Evolutionary conservation across 2,113 vertebrate genomes (phyloP).

Genomic region (Plectropomus leopardus): DNA sequence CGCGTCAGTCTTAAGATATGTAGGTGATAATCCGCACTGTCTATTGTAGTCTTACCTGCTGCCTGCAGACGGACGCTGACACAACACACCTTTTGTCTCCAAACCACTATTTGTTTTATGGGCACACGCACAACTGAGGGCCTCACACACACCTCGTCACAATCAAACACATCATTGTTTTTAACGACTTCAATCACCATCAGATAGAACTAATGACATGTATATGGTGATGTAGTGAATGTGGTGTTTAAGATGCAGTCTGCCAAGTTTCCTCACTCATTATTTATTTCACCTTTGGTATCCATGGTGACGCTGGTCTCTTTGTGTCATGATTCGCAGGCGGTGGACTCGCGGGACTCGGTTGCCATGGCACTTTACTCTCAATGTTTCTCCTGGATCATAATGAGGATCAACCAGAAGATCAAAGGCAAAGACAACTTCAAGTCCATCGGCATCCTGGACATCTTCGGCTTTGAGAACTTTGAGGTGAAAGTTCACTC

Average conservation of each 20-base stretch:
- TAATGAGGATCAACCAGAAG: conserved; percentile 92
- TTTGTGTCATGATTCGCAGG: conserved; percentile 80
- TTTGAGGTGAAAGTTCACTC: conserved; percentile 87
- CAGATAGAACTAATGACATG: conserved; percentile 24
- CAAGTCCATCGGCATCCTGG: conserved; percentile 94
- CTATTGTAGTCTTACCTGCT: conserved; percentile 60
- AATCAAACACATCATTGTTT: conserved; percentile 17
- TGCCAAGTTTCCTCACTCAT: conserved; percentile 7
- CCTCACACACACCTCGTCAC: conserved; percentile 32
- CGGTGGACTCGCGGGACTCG: conserved; percentile 92
- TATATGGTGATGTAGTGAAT: not conserved
- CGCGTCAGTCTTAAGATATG: conserved; percentile 44
- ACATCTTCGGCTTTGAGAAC: conserved; percentile 96
- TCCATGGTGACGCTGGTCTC: conserved; percentile 20
- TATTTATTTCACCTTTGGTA: conserved; percentile 28
- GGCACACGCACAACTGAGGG: conserved; percentile 13
- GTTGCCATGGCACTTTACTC: conserved; percentile 95
- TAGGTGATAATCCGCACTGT: conserved; percentile 37
- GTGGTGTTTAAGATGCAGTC: conserved; percentile 19
- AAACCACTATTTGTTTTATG: conserved; percentile 53
- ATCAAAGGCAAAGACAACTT: conserved; percentile 94
- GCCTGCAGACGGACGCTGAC: conserved; percentile 54
- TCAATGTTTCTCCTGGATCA: conserved; percentile 95
- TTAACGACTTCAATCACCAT: conserved; percentile 25
- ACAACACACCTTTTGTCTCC: conserved; percentile 58